Evolutionary conservation across 2,888 invertebrate species (phyloP).

Genomic region (Melieria picta): DNA sequence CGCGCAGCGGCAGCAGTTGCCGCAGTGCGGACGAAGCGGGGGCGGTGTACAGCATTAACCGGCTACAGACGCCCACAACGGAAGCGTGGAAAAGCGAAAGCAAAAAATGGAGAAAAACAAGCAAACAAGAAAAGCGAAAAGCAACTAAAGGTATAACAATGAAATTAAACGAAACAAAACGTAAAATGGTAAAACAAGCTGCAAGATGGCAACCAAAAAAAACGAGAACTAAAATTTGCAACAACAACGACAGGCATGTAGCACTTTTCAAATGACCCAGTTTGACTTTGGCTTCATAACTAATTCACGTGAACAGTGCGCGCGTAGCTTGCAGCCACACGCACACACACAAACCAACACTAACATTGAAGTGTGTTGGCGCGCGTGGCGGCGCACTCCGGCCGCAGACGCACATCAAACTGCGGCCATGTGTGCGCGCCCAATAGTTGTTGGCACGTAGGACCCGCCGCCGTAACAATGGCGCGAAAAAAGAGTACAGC

Average conservation of each 20-base stretch:
- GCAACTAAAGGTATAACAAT: too few relatives aligned
- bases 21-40: background rate
- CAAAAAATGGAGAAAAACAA: background rate
- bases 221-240: constrained; percentile 16
- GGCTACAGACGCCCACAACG: background rate
- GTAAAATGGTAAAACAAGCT: too few relatives aligned
- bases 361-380: background rate
- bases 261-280: constrained; percentile 50
- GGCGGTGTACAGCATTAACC: background rate
- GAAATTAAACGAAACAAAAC: too few relatives aligned
- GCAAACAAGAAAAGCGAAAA: background rate
- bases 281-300: constrained; percentile 60
- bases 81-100: constrained; percentile 3
- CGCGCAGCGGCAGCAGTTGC: constrained; percentile 9
- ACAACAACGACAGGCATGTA: too few relatives aligned
- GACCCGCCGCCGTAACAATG: too few relatives aligned
- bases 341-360: background rate
- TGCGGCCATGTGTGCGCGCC: too few relatives aligned
- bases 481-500: too few relatives aligned
- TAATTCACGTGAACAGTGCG: constrained; percentile 50
- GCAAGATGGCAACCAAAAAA: background rate
- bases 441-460: too few relatives aligned
- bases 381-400: too few relatives aligned
- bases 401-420: too few relatives aligned
- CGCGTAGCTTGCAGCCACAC: constrained; percentile 5